Evolutionary conservation across 2,797 vertebrate species (phyloP), one percentile per base, ranked within the genome.

Genomic region (Sarcoramphus papa): DNA sequence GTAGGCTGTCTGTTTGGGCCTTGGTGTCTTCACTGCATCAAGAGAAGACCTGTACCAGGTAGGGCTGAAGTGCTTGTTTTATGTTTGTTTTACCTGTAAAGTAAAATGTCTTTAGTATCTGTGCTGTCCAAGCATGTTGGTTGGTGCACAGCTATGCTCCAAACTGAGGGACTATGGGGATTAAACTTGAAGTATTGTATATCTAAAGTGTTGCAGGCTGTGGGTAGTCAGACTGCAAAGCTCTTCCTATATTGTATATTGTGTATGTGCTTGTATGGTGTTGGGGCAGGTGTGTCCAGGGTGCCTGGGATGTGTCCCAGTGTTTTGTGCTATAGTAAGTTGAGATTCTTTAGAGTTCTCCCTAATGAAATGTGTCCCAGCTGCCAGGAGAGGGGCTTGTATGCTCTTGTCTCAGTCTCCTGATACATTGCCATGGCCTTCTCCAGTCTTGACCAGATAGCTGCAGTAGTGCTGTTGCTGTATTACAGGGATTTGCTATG

Each of bases 1-100:
- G 31, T 1, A 7, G 7, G 8, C 2, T 57, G 5, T 0, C 3
- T 59, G 22, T 14, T 51, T 10, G 24, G 45, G 22, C 1, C 2
- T 37, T 5, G 3, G 1, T 18, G 30, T 10, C 8, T 7, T 50
- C 1, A 0, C 3, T 30, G 13, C 0, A 5, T 6, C 1, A 2
- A 11, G 19, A 18, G 18, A 41, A 35, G 37, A 4, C 19, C 18
- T 37, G 11, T 3, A 1, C 2, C 22, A 80, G 64, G 74, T 75
- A 75, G 15, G 53, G 4, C 7, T 28, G 28, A 41, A 41, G n/a
- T 7, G 4, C 9, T 75, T 41, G 2, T 12, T 50, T 59, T 14
- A 5, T 6, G 3, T 31, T 51, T 72, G 1, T 22, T 2, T 60
- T 62, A 4, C 3, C 5, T 3, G 0, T 24, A 1, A 51, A 31